Base-by-base conservation (phyloP, 2,113 vertebrate species). In the Globicephala melas region DNA sequence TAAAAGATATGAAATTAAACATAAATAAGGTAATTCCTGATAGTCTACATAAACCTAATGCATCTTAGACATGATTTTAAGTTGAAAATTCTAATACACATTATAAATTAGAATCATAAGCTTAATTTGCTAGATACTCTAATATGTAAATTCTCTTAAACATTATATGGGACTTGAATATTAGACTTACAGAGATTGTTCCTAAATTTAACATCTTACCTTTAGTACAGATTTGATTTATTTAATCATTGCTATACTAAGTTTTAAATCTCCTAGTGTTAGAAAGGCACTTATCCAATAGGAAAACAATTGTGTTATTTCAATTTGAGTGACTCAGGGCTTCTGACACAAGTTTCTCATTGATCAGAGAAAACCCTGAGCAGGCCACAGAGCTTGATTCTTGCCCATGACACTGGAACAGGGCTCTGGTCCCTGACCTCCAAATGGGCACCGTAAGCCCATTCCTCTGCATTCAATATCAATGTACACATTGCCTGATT, bases 81-180 rank as follows among this genome's bases (percentile, higher is more conserved):
- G 53, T 17, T 53, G 53, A 53, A 53, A 53, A 53, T 53, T 53
- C 53, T 53, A 53, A 85, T 44, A 38, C 14, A 38, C 41, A 71
- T 26, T 85, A 84, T n/a, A 68, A 80, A 70, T 82, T 73, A 82
- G 65, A 89, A 85, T 85, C 65, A 63, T 9, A 58, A 38, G 55
- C 73, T 31, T 89, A 63, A 81, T 55, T 89, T 85, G 7, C 76
- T 81, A 53, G 71, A 53, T 76, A 73, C 12, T 65, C 1, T 91
- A 28, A 85, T 38, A 62, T 83, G 60, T 38, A 94, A 91, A 95
- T 63, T 62, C 17, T 81, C 36, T 81, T 81, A 89, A 89, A 91
- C 12, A 81, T 76, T 44, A 44, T 28, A 53, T 31, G 6, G 5
- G 5, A 68, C 74, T 89, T 11, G 13, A 47, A 44, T 53, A 44